These are phyloP conservation scores for Torymus texanus DNA, from an alignment of 2,888 invertebrate genomes.

Conservation along the genomic window DNA sequence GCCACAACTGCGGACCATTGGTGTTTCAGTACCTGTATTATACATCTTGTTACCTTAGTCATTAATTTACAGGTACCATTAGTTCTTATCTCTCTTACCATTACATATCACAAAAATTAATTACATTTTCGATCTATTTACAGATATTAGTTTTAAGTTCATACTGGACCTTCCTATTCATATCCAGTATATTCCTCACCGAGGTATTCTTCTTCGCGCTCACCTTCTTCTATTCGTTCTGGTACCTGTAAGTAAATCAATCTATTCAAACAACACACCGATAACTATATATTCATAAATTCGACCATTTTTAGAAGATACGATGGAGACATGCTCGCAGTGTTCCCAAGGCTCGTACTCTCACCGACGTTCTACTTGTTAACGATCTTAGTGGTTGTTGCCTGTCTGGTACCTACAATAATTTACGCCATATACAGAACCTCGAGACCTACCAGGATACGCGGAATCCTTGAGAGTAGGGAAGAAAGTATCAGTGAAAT, in stretches of 20 bases:
- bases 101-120: not conserved
- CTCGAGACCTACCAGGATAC: conserved; percentile 60
- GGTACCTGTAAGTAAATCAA: conserved; percentile 78
- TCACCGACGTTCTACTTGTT: conserved; percentile 80
- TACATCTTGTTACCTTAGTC: conserved; percentile 67
- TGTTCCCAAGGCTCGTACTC: conserved; percentile 79
- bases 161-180: conserved; percentile 80
- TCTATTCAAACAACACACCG: not conserved
- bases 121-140: conserved; percentile 49
- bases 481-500: conserved; percentile 21
- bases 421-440: conserved; percentile 62
- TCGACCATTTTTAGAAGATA: conserved; percentile 69
- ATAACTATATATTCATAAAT: not conserved
- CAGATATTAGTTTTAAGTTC: conserved; percentile 75
- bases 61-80: conserved; percentile 66
- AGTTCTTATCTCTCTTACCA: not conserved
- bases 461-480: conserved; percentile 52
- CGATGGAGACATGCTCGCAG: conserved; percentile 78
- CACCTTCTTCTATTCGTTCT: conserved; percentile 78
- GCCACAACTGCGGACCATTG: conserved; percentile 78
- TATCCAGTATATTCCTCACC: conserved; percentile 78
- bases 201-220: conserved; percentile 78
- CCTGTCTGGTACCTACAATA: conserved; percentile 79
- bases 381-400: conserved; percentile 76
- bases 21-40: conserved; percentile 69